Base-by-base conservation (phyloP, 2,888 invertebrate genomes). In the Dicranocentrus wangi region DNA sequence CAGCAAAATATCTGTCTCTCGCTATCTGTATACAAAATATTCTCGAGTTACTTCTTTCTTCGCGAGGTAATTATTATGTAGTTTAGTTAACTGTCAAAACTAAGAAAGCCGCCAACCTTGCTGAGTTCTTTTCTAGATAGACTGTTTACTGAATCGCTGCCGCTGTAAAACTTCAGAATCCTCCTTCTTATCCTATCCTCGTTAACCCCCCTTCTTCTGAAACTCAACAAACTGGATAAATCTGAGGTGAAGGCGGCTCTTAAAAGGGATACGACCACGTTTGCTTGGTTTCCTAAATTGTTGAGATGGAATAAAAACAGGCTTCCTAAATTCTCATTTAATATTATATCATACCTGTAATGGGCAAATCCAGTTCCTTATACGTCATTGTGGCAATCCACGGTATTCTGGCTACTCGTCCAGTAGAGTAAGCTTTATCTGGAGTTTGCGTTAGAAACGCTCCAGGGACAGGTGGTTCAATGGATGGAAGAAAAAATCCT, bases 1-100 rank as follows among this genome's bases (percentile, higher is more conserved):
- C 70, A 0, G 77, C 84, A 55, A 86, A 85, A 13, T 82, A 84
- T 21, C 86, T 51, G 65, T 85, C 85, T 15, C 82, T 83, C n/a
- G 77, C 81, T 53, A 85, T 81, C 85, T 85, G 60, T 8, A 43
- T 17, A 63, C n/a, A 55, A 28, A 32, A 53, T 1, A 53, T 53
- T 17, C 1, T 25, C 32, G 55, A 68, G 58, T 17, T 25, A 70
- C 23, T 17, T 42, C 39, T 42, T 15, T 39, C n/a, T 5, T 27
- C 39, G 0, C n/a, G n/a, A n/a, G n/a, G n/a, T n/a, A n/a, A n/a
- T n/a, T n/a, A n/a, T n/a, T n/a, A n/a, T n/a, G n/a, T n/a, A n/a
- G n/a, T n/a, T n/a, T n/a, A n/a, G n/a, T n/a, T n/a, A n/a, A n/a
- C n/a, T n/a, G n/a, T n/a, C n/a, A n/a, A n/a, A n/a, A n/a, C n/a